Evolutionary conservation across 2,888 invertebrate species (phyloP), one percentile per base, ranked within the genome.

Genomic region (Taphrorychus bicolor): DNA sequence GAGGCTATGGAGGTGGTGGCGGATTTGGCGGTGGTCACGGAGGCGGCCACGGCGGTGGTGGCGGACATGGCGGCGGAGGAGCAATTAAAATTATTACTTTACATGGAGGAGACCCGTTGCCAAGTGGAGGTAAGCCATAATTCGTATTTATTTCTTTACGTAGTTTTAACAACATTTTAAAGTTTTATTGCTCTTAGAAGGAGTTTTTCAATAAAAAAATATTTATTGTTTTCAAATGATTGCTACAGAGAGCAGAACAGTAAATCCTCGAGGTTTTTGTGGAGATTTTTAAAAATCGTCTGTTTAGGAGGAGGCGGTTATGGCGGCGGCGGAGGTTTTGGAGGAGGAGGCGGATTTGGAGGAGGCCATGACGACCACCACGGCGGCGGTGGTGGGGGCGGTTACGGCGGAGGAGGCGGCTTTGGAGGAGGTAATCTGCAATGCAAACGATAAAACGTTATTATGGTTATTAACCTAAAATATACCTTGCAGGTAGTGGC

Each of bases 41-140:
- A 52, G 62, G 62, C 22, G n/a, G n/a, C n/a, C n/a, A 41, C 22
- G 62, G 62, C 32, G 69, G 69, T 0, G 62, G 58, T 5, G 52
- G 59, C 16, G n/a, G n/a, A n/a, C n/a, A n/a, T n/a, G n/a, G n/a
- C n/a, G n/a, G n/a, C n/a, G n/a, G n/a, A n/a, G 68, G 63, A 41
- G 59, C n/a, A n/a, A 21, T 61, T 5, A 59, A 69, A 60, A 60
- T 69, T 21, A 65, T 69, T 42, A 54, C 54, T 14, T 18, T 69
- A 32, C 65, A 69, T n/a, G 69, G 69, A 45, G 68, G 68, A 5
- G 68, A 68, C 53, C 59, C 68, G 17, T 32, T 68, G 7, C 68
- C 68, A n/a, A 60, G 56, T 53, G 67, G 67, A 24, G 64, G 65
- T 66, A 48, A 56, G 40, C 3, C n/a, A n/a, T n/a, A n/a, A n/a